Conservation (phyloP, 2,113 vertebrate genomes). For the Speoplatyrhinus poulsoni region DNA sequence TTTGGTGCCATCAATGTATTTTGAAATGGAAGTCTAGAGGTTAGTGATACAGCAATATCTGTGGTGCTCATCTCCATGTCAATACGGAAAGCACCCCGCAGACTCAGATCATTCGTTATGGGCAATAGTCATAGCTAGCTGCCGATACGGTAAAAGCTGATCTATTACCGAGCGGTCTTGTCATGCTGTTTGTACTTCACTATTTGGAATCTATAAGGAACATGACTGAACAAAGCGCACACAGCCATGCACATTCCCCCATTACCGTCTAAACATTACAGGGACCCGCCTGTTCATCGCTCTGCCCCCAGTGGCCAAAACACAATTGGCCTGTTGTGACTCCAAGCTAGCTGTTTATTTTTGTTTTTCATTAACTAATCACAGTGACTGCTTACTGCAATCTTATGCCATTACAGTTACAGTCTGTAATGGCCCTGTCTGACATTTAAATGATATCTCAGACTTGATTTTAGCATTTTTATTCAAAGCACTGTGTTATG, state of each 20-base stretch:
- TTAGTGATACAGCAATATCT: conserved; percentile 46
- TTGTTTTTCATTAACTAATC: conserved; percentile 38
- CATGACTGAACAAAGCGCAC: too few relatives aligned
- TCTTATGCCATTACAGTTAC: conserved; percentile 24
- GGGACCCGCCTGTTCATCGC: too few relatives aligned
- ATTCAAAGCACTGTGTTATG: too few relatives aligned
- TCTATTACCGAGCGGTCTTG: conserved; percentile 20
- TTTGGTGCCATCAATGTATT: conserved; percentile 37
- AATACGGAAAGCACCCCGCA: conserved; percentile 36
- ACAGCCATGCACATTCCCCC: too few relatives aligned
- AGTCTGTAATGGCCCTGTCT: too few relatives aligned
- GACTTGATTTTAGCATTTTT: too few relatives aligned
- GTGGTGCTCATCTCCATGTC: conserved; percentile 26
- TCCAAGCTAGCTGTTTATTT: conserved; percentile 40
- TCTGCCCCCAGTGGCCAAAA: too few relatives aligned
- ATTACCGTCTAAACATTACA: too few relatives aligned
- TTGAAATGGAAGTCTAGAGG: conserved; percentile 58
- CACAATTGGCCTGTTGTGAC: conserved; percentile 21
- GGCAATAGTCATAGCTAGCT: conserved; percentile 1
- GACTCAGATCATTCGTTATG: conserved; percentile 24
- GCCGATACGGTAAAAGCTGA: conserved; percentile 34
- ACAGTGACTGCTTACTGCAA: conserved; percentile 31
- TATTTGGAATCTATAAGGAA: not conserved
- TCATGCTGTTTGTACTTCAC: conserved; percentile 6
- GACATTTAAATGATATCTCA: too few relatives aligned